Base-by-base conservation (phyloP, 2,113 vertebrate genomes). In the Perognathus longimembris region DNA sequence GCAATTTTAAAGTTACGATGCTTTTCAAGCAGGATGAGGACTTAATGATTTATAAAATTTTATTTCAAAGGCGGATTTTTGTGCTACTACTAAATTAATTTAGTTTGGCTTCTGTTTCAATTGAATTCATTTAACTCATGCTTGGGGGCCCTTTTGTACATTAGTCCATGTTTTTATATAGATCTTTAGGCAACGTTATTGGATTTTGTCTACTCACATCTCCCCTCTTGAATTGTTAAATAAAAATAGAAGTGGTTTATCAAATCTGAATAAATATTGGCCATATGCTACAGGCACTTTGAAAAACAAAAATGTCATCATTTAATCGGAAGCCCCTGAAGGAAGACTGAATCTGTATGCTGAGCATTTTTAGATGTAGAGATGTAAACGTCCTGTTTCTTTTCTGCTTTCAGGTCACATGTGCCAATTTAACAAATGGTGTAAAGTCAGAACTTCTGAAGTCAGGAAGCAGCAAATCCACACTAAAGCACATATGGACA, bases 401-500 rank as follows among this genome's bases (percentile, higher is more conserved):
- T 34, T 91, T 97, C 61, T 76, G 12, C 92, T 94, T 38, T 93
- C 97, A 99, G 99, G 98, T 99, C 95, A 97, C 98, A 71, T 98
- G 98, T 97, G 98, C 98, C 97, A 98, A 99, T 87, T 98, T 99
- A 98, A 99, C 99, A 70, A 98, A 97, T 83, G 98, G 98, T 86
- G 98, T 98, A 54, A 99, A 99, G 97, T 98, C 98, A 81, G 99
- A 99, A 96, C 97, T 99, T 93, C 98, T 99, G 94, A 99, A 99
- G 98, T 98, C 99, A 81, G 99, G 98, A 97, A 99, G 97, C 97
- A 98, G 99, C 95, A 99, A 99, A 98, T 99, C 99, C 81, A 99
- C 98, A 79, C 97, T 99, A 97, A 99, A 99, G 96, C 99, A 99
- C 93, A 98, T 99, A 98, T 99, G 99, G 99, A 99, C 99, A 98